phyloP scores from a whole-genome alignment of 2,797 vertebrate genomes.

The Lepidocolaptes lacrymiger region DNA sequence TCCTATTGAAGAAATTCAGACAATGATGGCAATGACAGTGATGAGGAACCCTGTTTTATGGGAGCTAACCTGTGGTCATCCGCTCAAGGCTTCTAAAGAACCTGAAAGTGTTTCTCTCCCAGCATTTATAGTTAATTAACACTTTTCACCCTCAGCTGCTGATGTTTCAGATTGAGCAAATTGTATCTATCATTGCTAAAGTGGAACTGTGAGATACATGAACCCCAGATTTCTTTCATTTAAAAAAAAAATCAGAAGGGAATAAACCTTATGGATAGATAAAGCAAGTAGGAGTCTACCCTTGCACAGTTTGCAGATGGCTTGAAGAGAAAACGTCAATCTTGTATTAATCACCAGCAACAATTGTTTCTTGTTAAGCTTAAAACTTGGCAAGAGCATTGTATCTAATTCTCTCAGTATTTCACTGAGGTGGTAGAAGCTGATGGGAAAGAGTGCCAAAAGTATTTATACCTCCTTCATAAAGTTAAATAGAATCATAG shows the following conservation, averaged over 20 bases:
- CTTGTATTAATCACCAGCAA: not conserved
- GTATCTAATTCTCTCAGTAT: not conserved
- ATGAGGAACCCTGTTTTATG: not conserved
- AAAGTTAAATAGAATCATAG: not conserved
- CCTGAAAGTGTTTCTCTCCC: not conserved
- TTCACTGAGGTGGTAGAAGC: not conserved
- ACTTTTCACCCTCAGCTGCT: not conserved
- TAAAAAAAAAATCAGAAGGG: not conserved
- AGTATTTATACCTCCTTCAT: not conserved
- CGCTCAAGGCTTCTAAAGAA: not conserved
- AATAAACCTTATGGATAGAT: not conserved
- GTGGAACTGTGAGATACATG: not conserved
- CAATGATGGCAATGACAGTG: not conserved
- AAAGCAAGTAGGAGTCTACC: not conserved
- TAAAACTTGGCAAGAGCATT: not conserved
- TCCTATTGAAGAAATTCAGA: conserved; percentile 27
- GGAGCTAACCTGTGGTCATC: not conserved
- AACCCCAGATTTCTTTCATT: not conserved
- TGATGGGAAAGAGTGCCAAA: not conserved
- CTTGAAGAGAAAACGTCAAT: not conserved
- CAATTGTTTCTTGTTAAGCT: not conserved
- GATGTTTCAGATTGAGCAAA: not conserved
- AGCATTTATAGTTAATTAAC: conserved; percentile 21
- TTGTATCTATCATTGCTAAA: not conserved
- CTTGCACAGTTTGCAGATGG: not conserved